phyloP scores from a whole-genome alignment of 2,797 vertebrate species.

The Antrozous pallidus region DNA sequence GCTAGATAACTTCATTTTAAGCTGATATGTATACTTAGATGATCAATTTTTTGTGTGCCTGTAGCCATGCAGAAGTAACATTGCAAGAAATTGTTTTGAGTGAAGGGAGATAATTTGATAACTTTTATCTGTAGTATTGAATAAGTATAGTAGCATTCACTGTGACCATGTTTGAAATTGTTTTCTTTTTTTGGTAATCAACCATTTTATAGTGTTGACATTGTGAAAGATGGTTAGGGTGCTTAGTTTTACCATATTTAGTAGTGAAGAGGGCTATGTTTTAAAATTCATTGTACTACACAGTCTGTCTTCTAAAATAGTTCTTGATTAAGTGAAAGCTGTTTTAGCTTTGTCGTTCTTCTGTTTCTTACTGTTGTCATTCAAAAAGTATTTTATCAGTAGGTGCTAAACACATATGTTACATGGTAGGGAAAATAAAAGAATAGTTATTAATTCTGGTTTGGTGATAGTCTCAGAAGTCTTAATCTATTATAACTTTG shows the following conservation, averaged over 20 bases:
- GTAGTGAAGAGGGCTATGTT: neutral
- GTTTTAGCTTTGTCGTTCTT: conserved; percentile 2
- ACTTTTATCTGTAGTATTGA: neutral
- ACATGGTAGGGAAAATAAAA: neutral
- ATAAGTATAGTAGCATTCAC: neutral
- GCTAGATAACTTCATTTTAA: neutral
- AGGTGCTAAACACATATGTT: neutral
- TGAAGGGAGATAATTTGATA: neutral
- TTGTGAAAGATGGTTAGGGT: neutral
- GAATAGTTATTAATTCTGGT: neutral
- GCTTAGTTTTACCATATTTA: neutral
- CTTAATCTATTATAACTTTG: neutral
- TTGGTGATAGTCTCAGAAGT: neutral
- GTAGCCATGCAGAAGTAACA: neutral
- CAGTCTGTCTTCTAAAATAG: neutral
- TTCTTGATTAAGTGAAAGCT: neutral
- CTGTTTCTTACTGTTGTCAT: neutral
- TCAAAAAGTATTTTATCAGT: neutral
- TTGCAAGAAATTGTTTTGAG: neutral
- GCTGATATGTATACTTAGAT: neutral
- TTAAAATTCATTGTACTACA: neutral
- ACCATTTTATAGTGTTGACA: neutral
- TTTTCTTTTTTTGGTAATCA: neutral
- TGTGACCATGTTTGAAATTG: neutral
- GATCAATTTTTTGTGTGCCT: neutral